Percentiles rank a stretch among this genome's conserved stretches.
phyloP scores from a whole-genome alignment of 2,888 invertebrate species.

The Strigamia crassipes region DNA sequence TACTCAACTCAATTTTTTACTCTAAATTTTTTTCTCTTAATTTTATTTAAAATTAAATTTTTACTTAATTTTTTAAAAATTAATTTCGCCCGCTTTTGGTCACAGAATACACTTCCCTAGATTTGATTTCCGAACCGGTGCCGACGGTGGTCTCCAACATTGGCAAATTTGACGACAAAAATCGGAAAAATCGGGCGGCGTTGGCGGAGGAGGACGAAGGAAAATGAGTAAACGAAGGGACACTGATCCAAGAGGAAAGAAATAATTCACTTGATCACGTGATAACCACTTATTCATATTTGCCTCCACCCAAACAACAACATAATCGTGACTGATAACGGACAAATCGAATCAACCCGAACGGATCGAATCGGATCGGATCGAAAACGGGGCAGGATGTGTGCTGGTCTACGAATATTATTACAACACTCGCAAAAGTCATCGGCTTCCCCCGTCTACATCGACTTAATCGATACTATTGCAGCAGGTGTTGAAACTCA shows the following conservation, averaged over 20 bases:
- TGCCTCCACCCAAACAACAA: conserved; percentile 40
- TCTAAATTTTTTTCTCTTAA: too few species aligned
- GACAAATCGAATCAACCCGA: not conserved
- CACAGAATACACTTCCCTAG: not conserved
- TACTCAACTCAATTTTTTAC: too few species aligned
- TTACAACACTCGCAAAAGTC: not conserved
- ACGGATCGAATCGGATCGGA: not conserved
- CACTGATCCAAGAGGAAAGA: conserved; percentile 37
- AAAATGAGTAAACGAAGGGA: conserved; percentile 40
- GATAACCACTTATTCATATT: conserved; percentile 35
- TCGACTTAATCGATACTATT: conserved; percentile 24
- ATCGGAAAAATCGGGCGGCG: not conserved
- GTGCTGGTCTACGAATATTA: not conserved
- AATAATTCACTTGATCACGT: conserved; percentile 24
- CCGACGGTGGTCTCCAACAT: conserved; percentile 6
- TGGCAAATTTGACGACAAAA: not conserved
- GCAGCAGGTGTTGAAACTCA: conserved; percentile 32
- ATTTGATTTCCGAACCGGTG: not conserved
- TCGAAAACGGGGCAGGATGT: not conserved
- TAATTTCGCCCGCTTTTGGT: too few species aligned
- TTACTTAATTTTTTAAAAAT: too few species aligned
- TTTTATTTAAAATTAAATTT: too few species aligned
- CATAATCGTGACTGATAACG: not conserved
- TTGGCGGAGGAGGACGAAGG: conserved; percentile 30
- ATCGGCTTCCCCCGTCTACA: conserved; percentile 3